Conservation (phyloP, 2,113 vertebrate genomes). For the Drymodes brunneopygia region DNA sequence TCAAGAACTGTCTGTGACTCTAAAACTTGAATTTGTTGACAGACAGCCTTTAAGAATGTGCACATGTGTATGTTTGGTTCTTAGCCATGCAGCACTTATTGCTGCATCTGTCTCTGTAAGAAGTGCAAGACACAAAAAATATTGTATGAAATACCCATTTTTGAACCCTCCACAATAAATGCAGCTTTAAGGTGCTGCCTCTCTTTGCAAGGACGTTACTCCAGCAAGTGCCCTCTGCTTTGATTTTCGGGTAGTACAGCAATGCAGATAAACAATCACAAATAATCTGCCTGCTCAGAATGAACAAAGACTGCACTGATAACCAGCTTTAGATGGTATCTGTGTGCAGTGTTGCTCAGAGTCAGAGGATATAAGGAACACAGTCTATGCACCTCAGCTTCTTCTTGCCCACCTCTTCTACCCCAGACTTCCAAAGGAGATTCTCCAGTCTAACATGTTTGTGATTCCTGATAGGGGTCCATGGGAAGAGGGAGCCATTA, state of each 20-base stretch:
- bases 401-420: background rate
- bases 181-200: background rate
- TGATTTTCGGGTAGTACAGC: background rate
- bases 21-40: background rate
- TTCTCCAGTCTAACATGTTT: background rate
- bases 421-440: background rate
- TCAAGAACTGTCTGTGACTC: background rate
- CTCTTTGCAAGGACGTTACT: background rate
- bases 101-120: background rate
- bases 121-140: background rate
- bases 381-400: background rate
- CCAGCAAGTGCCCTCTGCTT: background rate
- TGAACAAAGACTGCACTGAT: background rate
- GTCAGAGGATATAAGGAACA: background rate
- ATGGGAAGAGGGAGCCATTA: background rate
- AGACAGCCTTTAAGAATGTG: background rate
- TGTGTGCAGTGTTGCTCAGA: background rate
- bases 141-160: background rate
- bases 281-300: background rate
- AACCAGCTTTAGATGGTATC: background rate
- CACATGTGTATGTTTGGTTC: background rate
- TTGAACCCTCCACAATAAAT: background rate
- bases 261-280: slow-evolving; percentile 12
- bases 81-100: background rate
- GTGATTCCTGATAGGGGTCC: background rate